phyloP scores from a whole-genome alignment of 2,113 vertebrate genomes.

The Pedetes capensis region DNA sequence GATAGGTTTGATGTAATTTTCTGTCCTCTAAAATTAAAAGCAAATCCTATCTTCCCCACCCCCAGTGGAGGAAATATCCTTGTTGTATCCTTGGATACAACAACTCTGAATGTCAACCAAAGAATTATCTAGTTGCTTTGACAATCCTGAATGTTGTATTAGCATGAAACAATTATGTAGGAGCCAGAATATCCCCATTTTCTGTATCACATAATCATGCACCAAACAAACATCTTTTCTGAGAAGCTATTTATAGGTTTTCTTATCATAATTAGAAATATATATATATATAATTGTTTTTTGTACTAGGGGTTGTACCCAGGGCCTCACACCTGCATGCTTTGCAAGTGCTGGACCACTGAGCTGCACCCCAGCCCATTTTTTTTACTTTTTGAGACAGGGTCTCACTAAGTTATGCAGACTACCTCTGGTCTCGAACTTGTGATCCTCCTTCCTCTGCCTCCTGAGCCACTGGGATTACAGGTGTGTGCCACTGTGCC shows the following conservation, averaged over 20 bases:
- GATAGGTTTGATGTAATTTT: neutral
- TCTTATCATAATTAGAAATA: too few relatives aligned
- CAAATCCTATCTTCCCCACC: neutral
- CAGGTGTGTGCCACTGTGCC: too few relatives aligned
- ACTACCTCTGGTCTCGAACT: too few relatives aligned
- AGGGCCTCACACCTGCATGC: too few relatives aligned
- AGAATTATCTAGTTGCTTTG: constrained; percentile 7
- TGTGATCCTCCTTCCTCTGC: too few relatives aligned
- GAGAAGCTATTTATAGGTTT: constrained; percentile 46
- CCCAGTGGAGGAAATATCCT: neutral
- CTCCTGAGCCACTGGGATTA: too few relatives aligned
- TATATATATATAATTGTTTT: too few relatives aligned
- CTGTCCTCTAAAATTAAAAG: constrained; percentile 23
- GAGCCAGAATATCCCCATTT: neutral
- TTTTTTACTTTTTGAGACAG: too few relatives aligned
- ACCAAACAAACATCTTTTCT: neutral
- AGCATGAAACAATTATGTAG: neutral
- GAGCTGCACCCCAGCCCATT: too few relatives aligned
- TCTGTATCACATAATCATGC: neutral
- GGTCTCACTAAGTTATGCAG: too few relatives aligned
- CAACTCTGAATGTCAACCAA: neutral
- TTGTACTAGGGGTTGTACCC: too few relatives aligned
- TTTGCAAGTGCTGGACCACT: too few relatives aligned
- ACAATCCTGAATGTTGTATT: neutral
- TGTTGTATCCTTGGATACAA: neutral